Percentiles rank a stretch among this genome's conserved stretches.
Conservation (phyloP, 2,888 invertebrate species). For the Microplitis manilae region DNA sequence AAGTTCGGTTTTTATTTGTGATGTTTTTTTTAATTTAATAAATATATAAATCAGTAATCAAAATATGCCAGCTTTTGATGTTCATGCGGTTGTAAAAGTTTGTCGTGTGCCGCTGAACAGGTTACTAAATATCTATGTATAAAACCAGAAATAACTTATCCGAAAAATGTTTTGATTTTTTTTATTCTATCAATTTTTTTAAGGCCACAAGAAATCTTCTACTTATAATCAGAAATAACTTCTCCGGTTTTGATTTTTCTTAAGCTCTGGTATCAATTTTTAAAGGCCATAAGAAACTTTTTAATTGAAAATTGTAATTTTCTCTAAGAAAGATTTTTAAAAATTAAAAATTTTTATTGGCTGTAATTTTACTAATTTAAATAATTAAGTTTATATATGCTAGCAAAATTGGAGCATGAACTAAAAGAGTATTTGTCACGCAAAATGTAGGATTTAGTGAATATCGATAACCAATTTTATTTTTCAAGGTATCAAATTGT, state of each 20-base stretch:
- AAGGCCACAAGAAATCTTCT: too few species aligned
- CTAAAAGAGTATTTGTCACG: constrained; percentile 11
- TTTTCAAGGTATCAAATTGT: constrained; percentile 48
- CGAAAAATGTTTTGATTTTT: background rate
- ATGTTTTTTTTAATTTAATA: constrained; percentile 28
- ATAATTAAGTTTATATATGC: background rate
- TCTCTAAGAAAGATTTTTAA: too few species aligned
- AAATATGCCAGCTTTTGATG: constrained; percentile 67
- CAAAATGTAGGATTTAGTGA: constrained; percentile 1
- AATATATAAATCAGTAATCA: background rate
- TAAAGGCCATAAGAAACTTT: background rate
- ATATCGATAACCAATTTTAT: constrained; percentile 19
- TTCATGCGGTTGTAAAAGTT: constrained; percentile 65
- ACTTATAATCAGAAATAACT: background rate
- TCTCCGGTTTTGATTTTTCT: background rate
- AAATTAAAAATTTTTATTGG: too few species aligned
- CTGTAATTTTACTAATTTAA: background rate
- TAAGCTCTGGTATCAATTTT: background rate
- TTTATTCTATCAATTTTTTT: background rate
- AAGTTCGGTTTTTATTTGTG: constrained; percentile 40
- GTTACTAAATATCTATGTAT: constrained; percentile 42
- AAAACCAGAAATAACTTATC: background rate
- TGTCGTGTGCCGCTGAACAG: constrained; percentile 57
- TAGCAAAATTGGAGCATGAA: background rate
- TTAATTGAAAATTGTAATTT: background rate